Percentiles rank a stretch among this genome's conserved stretches.
Conservation (phyloP, 1,140 invertebrate species). For the Scaptodrosophila lebanonensis region DNA sequence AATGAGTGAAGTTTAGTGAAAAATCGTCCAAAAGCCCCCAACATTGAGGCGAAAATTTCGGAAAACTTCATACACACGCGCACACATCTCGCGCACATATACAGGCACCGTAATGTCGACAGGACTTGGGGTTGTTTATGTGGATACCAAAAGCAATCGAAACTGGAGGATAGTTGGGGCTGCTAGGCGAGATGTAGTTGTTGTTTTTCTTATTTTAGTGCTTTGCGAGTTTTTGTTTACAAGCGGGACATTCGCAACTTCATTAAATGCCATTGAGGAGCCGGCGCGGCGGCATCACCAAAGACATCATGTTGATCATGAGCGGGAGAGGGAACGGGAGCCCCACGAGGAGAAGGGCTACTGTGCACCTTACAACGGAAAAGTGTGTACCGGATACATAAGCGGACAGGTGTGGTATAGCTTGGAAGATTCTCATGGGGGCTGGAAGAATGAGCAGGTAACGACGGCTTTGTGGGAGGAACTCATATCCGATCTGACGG, state of each 20-base stretch:
- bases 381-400: conserved; percentile 90
- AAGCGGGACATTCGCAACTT: conserved; percentile 42
- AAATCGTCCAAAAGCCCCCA: conserved; percentile 29
- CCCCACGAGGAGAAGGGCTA: conserved; percentile 79
- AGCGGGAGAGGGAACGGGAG: conserved; percentile 14
- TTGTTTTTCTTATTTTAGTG: conserved; percentile 1
- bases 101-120: conserved; percentile 3
- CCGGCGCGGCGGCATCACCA: conserved; percentile 58
- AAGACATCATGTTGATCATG: conserved; percentile 44
- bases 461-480: conserved; percentile 89
- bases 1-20: conserved; percentile 1
- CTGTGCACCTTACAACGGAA: conserved; percentile 92
- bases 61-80: conserved; percentile 16
- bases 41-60: conserved; percentile 1
- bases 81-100: conserved; percentile 3
- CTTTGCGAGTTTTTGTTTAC: conserved; percentile 64
- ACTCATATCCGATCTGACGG: conserved; percentile 86
- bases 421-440: conserved; percentile 81
- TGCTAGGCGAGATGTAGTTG: too few relatives aligned
- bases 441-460: conserved; percentile 90
- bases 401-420: conserved; percentile 90
- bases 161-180: conserved; percentile 13
- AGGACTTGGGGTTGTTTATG: too few relatives aligned
- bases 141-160: too few relatives aligned
- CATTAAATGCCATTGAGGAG: conserved; percentile 56